These are phyloP conservation scores for Mustela nigripes DNA, from an alignment of 2,113 vertebrate species.

Conservation along the genomic window DNA sequence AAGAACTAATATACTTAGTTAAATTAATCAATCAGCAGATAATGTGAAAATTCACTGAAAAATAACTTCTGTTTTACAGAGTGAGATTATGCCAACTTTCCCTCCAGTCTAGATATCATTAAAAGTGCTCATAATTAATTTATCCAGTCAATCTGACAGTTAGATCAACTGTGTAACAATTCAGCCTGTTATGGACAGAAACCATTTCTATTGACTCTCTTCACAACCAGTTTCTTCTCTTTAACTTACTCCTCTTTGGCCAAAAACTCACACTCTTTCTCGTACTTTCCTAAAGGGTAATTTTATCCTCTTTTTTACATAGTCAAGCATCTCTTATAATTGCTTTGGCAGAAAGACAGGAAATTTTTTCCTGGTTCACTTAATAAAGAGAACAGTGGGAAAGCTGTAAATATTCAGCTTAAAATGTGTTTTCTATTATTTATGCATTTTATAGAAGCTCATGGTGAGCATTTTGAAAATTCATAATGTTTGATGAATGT, in stretches of 20 bases:
- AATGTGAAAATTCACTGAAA: conserved; percentile 58
- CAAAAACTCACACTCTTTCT: conserved; percentile 32
- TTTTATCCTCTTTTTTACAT: conserved; percentile 36
- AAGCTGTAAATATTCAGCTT: not conserved
- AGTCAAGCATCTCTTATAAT: conserved; percentile 39
- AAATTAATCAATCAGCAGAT: not conserved
- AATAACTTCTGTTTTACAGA: not conserved
- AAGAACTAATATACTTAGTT: conserved; percentile 15
- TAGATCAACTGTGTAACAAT: not conserved
- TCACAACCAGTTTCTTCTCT: not conserved
- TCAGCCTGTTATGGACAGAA: not conserved
- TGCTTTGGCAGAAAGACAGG: conserved; percentile 59
- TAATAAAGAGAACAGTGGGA: conserved; percentile 41
- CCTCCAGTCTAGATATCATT: not conserved
- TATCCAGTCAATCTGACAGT: not conserved
- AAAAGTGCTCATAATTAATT: conserved; percentile 35
- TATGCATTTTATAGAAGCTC: not conserved
- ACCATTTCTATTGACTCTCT: not conserved
- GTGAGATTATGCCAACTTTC: not conserved
- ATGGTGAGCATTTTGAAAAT: not conserved
- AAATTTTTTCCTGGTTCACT: not conserved
- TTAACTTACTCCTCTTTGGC: conserved; percentile 27
- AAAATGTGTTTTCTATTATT: conserved; percentile 16
- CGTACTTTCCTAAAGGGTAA: conserved; percentile 43
- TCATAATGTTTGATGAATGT: not conserved